A percentile compares a stretch with the other conserved stretches of the same genome.
phyloP scores from a whole-genome alignment of 2,113 vertebrate genomes.

The Scomber japonicus region DNA sequence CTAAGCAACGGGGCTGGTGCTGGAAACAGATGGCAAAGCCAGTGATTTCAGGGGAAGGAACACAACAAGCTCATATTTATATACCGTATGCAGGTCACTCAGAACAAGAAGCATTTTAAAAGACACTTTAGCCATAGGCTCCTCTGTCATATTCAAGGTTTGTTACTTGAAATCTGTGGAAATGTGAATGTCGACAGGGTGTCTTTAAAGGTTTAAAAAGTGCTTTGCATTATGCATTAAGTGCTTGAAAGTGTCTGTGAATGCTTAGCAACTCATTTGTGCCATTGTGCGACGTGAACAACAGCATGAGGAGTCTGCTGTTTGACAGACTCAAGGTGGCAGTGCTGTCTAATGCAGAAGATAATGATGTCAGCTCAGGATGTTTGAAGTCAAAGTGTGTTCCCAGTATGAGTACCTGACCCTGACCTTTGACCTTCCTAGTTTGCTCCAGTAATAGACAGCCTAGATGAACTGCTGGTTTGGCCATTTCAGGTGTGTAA shows the following conservation, averaged over 20 bases:
- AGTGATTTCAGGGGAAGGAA: conserved; percentile 48
- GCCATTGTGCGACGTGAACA: conserved; percentile 21
- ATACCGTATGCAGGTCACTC: conserved; percentile 31
- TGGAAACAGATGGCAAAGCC: conserved; percentile 87
- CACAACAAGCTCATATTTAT: conserved; percentile 68
- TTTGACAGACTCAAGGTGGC: conserved; percentile 67
- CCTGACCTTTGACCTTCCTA: conserved; percentile 27
- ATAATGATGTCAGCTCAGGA: background rate
- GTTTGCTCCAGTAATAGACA: too few relatives aligned
- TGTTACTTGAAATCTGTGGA: conserved; percentile 41
- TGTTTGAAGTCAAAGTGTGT: background rate
- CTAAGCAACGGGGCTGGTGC: conserved; percentile 54
- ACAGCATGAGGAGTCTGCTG: conserved; percentile 25
- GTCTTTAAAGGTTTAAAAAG: conserved; percentile 59
- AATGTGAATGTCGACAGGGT: conserved; percentile 13
- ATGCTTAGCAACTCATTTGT: conserved; percentile 35
- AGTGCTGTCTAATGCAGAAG: conserved; percentile 43
- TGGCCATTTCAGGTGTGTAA: background rate
- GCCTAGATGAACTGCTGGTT: too few relatives aligned
- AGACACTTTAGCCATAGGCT: conserved; percentile 27
- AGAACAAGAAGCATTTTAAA: conserved; percentile 60
- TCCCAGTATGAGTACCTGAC: accelerated
- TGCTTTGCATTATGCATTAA: conserved; percentile 50
- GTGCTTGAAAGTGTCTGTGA: conserved; percentile 34
- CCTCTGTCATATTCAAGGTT: conserved; percentile 29